Evolutionary conservation across 2,113 vertebrate species (phyloP), one percentile per base, ranked within the genome.

Genomic region (Dasypus novemcinctus): DNA sequence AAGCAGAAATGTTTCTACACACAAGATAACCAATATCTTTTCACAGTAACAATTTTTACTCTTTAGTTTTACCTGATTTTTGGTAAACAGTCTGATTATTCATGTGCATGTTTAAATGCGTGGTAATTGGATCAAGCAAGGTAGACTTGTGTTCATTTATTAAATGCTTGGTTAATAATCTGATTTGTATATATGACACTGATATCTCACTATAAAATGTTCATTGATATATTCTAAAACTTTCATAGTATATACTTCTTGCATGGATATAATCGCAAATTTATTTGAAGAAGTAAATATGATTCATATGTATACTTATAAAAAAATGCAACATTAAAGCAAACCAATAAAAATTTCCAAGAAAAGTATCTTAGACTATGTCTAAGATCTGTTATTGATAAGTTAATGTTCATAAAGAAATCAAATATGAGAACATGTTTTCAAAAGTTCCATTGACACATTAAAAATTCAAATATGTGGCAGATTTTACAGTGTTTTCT

Each of bases 361-460:
- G 52, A 68, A 81, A 63, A 83, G 69, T 63, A 46, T 87, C 64
- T 20, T 43, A 31, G 12, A 88, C 33, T 7, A 31, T 43, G 25
- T 95, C 91, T 96, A 93, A 97, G 69, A 43, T 69, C 81, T 92
- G 61, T 95, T 90, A 74, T 95, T 90, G 94, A 89, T 95, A 95
- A 91, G 61, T 95, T 92, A 97, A 91, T 49, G 89, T 83, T 71
- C 81, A 96, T 94, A 96, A 96, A 95, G 64, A 98, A 96, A 97
- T 96, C 84, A 97, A 97, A 94, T 89, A 86, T 6, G 5, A 25
- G 36, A 63, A 91, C 81, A 88, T 43, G 71, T 96, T 97, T 95
- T 88, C 69, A 96, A 90, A 97, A 97, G 91, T 97, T 96, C 87
- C 64, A 95, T 7, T 96, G 72, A 96, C 82, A 96, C 72, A 95